These are phyloP conservation scores for Amyelois transitella DNA, from an alignment of 1,140 invertebrate species.

Conservation along the genomic window DNA sequence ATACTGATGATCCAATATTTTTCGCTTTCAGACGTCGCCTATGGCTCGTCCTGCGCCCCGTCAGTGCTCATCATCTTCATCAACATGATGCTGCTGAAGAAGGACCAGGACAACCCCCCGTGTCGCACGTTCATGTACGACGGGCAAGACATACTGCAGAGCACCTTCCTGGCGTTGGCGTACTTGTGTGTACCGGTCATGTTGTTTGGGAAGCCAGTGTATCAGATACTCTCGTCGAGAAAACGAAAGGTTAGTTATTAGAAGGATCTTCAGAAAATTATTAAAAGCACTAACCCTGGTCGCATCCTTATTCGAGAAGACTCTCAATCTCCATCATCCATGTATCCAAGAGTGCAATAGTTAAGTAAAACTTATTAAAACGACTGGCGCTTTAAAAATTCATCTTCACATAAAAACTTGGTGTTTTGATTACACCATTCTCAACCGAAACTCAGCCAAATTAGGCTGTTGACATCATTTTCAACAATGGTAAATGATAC, in stretches of 20 bases:
- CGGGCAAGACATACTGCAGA: constrained; percentile 85
- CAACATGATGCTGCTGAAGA: constrained; percentile 92
- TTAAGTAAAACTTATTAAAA: too few species aligned
- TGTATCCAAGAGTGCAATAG: too few species aligned
- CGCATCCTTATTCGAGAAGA: too few species aligned
- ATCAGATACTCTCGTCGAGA: constrained; percentile 78
- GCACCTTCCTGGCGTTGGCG: constrained; percentile 87
- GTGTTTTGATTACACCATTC: too few species aligned
- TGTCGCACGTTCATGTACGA: constrained; percentile 79
- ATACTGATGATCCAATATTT: neutral
- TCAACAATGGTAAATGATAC: too few species aligned
- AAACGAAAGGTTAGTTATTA: constrained; percentile 50
- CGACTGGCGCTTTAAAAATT: too few species aligned
- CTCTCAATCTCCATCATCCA: too few species aligned
- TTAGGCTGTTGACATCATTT: too few species aligned
- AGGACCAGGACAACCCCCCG: constrained; percentile 45
- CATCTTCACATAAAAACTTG: too few species aligned
- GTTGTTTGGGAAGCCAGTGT: constrained; percentile 93
- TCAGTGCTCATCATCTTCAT: constrained; percentile 94
- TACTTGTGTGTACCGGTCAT: constrained; percentile 95
- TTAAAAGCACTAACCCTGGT: too few species aligned
- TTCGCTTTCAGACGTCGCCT: constrained; percentile 44
- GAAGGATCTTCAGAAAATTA: too few species aligned
- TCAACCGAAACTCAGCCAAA: too few species aligned
- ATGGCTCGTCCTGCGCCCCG: constrained; percentile 82